These are phyloP conservation scores for Carapus acus DNA, from an alignment of 2,797 vertebrate genomes.

Conservation along the genomic window DNA sequence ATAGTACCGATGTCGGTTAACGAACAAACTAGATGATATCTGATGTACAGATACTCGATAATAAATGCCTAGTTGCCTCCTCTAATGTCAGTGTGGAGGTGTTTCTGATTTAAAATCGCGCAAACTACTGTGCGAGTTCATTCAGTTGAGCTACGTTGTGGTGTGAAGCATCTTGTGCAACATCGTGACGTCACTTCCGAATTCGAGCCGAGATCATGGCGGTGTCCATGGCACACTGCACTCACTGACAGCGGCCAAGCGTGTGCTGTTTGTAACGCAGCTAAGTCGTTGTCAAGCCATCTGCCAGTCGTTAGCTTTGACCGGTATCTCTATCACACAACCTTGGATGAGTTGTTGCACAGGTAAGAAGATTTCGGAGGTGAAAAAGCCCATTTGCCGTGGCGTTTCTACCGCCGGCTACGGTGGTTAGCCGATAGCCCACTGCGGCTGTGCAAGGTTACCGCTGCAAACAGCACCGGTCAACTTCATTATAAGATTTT, in stretches of 20 bases:
- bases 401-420: neutral
- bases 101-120: too few relatives aligned
- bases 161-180: slow-evolving; percentile 1
- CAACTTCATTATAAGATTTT: too few relatives aligned
- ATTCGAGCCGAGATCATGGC: slow-evolving; percentile 56
- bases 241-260: slow-evolving; percentile 49
- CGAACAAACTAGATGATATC: too few relatives aligned
- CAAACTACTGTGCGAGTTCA: too few relatives aligned
- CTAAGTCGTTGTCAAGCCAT: neutral
- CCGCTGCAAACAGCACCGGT: neutral
- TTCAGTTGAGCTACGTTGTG: slow-evolving; percentile 43
- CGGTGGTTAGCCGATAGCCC: slow-evolving; percentile 38
- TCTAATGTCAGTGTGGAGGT: too few relatives aligned
- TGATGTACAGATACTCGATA: too few relatives aligned
- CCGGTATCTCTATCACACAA: neutral
- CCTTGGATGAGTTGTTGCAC: slow-evolving; percentile 1
- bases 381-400: neutral
- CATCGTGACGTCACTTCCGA: slow-evolving; percentile 51
- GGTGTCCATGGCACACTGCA: slow-evolving; percentile 42
- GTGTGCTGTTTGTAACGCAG: neutral
- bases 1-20: too few relatives aligned
- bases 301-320: neutral
- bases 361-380: slow-evolving; percentile 12
- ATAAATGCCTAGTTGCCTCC: too few relatives aligned
- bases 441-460: slow-evolving; percentile 60